Conservation (phyloP, 2,113 vertebrate species). For the Carassius carassius region DNA sequence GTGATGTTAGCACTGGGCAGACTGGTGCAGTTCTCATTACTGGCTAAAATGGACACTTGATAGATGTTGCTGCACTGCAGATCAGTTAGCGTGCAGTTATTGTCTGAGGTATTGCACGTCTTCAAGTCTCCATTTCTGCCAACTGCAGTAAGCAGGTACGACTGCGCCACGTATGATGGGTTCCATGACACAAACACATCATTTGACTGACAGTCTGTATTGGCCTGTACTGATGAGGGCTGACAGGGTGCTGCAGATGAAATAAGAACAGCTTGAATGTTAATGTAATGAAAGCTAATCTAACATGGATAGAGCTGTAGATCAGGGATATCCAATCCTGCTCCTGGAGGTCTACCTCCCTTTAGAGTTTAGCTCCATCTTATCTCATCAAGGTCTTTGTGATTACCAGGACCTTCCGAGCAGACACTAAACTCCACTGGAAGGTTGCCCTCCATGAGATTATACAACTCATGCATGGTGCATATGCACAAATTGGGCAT, state of each 20-base stretch:
- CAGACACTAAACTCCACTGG: background rate
- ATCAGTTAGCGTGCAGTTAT: constrained; percentile 64
- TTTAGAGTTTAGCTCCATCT: background rate
- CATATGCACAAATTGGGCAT: too few relatives aligned
- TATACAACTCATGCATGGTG: background rate
- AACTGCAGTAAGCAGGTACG: constrained; percentile 60
- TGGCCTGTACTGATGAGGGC: constrained; percentile 51
- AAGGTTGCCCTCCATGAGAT: background rate
- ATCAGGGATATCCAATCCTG: background rate
- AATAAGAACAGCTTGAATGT: background rate
- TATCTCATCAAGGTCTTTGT: background rate
- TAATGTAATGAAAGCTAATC: background rate
- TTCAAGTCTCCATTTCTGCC: constrained; percentile 55
- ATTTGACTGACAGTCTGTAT: constrained; percentile 58
- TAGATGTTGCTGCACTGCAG: constrained; percentile 70
- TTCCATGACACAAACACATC: constrained; percentile 67
- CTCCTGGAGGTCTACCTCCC: background rate
- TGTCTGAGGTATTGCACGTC: constrained; percentile 59
- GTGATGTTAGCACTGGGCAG: constrained; percentile 56
- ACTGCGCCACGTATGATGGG: constrained; percentile 59
- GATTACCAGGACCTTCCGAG: background rate
- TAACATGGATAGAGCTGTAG: too few relatives aligned
- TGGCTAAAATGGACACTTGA: constrained; percentile 60
- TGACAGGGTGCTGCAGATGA: constrained; percentile 67
- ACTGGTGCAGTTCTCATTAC: constrained; percentile 69